Evolutionary conservation across 2,797 vertebrate species (phyloP), one percentile per base, ranked within the genome.

Genomic region (Xiphophorus birchmanni): DNA sequence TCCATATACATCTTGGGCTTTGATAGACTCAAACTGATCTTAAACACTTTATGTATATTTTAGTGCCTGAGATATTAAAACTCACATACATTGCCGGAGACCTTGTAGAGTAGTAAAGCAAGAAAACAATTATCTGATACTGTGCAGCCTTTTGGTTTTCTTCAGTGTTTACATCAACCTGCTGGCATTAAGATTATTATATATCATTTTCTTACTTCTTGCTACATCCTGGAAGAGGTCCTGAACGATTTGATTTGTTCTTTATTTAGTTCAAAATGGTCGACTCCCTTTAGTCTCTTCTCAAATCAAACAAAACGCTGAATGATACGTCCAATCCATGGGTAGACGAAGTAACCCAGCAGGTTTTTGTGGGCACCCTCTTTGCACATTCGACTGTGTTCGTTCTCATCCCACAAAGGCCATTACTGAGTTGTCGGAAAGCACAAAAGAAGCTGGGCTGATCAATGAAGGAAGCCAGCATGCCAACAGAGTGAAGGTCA

Each of bases 401-500:
- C 32, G 10, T 48, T 17, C 10, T 65, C 47, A 40, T 74, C 37
- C 73, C 26, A 42, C 35, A 74, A 50, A 42, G 26, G 3, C 32
- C 45, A 52, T 48, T 60, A 50, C 10, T 65, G 23, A 50, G 45
- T 65, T 29, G 10, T 10, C 37, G 74, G 45, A 74, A 10, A 15
- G 40, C 29, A 60, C 18, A 74, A 15, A 73, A 23, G n/a, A 52
- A 42, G 58, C 21, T 13, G 58, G 37, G 40, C 73, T 52, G 12
- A 52, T 80, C 47, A 44, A 13, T 74, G 44, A 37, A n/a, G 58
- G 45, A 67, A 21, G 21, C 65, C 12, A 52, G 17, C 65, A 47
- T 80, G 73, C 45, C 12, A 52, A 23, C 35, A 80, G 12, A 52
- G 54, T 17, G 37, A 58, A 60, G 71, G 78, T 52, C 48, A 74